Evolutionary conservation across 2,888 invertebrate species (phyloP).

Genomic region (Calameuta pallipes): DNA sequence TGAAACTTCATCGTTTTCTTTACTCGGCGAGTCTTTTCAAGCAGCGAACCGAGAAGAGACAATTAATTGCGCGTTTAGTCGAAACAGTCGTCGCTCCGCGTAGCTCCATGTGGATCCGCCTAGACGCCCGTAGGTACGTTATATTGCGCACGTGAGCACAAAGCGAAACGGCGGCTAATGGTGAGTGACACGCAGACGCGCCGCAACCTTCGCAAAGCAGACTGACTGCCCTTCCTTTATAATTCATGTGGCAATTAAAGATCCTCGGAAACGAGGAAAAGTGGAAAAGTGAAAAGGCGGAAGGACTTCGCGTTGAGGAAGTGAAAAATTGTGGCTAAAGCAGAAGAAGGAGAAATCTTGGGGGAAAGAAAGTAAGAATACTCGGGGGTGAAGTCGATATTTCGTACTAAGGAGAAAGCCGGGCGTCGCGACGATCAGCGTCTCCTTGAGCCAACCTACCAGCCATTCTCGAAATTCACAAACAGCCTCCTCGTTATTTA

Average conservation of each 20-base stretch:
- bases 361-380: slow-evolving; percentile 3
- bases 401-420: too few species aligned
- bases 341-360: neutral
- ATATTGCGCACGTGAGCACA: neutral
- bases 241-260: too few species aligned
- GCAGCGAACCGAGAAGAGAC: neutral
- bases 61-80: slow-evolving; percentile 9
- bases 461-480: too few species aligned
- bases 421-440: too few species aligned
- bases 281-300: neutral
- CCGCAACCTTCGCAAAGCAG: neutral
- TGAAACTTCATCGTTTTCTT: neutral
- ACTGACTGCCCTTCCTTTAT: neutral
- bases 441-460: too few species aligned
- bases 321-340: slow-evolving; percentile 6
- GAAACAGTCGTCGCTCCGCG: neutral
- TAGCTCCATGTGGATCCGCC: neutral
- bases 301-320: slow-evolving; percentile 4
- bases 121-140: neutral
- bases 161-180: neutral
- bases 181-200: neutral
- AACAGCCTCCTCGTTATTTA: too few species aligned
- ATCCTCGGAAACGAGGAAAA: too few species aligned
- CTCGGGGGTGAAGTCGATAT: too few species aligned
- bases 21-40: neutral